Evolutionary conservation across 2,888 invertebrate genomes (phyloP).

Genomic region (Loripinus fragilis): DNA sequence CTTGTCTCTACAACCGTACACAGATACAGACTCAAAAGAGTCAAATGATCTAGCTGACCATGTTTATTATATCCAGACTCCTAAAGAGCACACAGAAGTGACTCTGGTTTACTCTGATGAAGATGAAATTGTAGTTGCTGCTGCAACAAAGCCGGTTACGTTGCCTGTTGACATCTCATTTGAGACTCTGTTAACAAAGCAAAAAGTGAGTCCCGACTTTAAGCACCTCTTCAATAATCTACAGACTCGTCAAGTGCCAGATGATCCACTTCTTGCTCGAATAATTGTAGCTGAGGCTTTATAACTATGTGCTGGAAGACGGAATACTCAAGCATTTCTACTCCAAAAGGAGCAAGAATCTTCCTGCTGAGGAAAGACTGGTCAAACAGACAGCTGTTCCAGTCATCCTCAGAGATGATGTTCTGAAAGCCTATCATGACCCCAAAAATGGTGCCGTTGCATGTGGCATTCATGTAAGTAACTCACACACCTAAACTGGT

Average conservation of each 20-base stretch:
- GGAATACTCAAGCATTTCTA: too few species aligned
- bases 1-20: conserved; percentile 44
- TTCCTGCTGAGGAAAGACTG: conserved; percentile 16
- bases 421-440: conserved; percentile 47
- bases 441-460: too few species aligned
- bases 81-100: background rate
- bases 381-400: conserved; percentile 30
- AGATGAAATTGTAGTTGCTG: background rate
- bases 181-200: too few species aligned
- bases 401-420: conserved; percentile 31
- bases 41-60: conserved; percentile 23
- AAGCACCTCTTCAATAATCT: too few species aligned
- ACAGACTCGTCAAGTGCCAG: too few species aligned
- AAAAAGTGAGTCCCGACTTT: too few species aligned
- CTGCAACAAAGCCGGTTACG: too few species aligned
- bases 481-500: too few species aligned
- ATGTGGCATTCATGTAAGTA: too few species aligned
- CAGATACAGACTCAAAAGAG: background rate
- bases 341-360: conserved; percentile 10
- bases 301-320: conserved; percentile 20
- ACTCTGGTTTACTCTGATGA: conserved; percentile 18
- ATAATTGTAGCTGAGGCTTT: too few species aligned
- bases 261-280: too few species aligned
- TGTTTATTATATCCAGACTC: background rate
- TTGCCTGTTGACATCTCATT: too few species aligned